These are phyloP conservation scores for Zoanthus gigantus DNA, from an alignment of 92 coral and sea anemone species.

Conservation along the genomic window DNA sequence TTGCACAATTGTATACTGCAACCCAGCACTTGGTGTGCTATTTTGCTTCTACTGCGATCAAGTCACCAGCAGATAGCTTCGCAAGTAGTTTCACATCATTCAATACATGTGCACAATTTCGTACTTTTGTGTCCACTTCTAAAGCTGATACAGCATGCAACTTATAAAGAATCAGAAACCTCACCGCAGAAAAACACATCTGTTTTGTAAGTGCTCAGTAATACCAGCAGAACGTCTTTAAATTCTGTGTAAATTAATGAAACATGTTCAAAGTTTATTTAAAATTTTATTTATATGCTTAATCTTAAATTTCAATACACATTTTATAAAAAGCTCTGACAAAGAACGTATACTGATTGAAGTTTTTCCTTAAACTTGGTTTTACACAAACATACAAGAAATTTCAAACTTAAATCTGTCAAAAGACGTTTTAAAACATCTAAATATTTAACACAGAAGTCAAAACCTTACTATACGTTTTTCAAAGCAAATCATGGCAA, in stretches of 20 bases:
- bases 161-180: background rate
- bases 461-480: background rate
- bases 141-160: background rate
- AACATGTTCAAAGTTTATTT: background rate
- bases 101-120: background rate
- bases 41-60: constrained; percentile 53
- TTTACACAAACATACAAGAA: too few relatives aligned
- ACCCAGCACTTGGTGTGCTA: constrained; percentile 58
- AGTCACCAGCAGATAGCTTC: background rate
- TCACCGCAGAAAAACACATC: background rate
- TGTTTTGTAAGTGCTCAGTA: background rate
- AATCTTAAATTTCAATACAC: background rate
- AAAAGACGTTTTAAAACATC: too few relatives aligned
- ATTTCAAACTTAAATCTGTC: too few relatives aligned
- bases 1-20: constrained; percentile 1
- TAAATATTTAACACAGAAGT: background rate
- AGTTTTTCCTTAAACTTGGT: too few relatives aligned
- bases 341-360: too few relatives aligned
- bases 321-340: too few relatives aligned
- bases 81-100: background rate
- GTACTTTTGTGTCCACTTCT: background rate
- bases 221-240: background rate
- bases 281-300: background rate
- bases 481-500: background rate
- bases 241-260: background rate